Base-by-base conservation (phyloP, 2,113 vertebrate species). In the Crotalus tigris region DNA sequence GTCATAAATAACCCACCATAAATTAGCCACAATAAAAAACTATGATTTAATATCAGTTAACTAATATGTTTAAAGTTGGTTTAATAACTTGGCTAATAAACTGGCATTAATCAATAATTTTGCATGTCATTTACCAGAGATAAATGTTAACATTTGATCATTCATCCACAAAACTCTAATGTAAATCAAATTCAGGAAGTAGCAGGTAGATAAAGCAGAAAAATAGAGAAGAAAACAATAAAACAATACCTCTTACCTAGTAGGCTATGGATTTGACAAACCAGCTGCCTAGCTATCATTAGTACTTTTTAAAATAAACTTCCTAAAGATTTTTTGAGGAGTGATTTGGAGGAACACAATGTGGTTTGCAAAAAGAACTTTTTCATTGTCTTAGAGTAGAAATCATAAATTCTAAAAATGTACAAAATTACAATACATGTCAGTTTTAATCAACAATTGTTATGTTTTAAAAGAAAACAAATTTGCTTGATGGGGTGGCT, bases 251-350 rank as follows among this genome's bases (percentile, higher is more conserved):
- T 55, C 59, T 93, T 93, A 93, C 85, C 61, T 93, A 90, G 90
- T 90, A 93, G 92, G 46, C 92, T 93, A 89, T 86, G n/a, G 75
- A 90, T 90, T 93, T 93, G 92, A 93, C 92, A 93, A 21, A 90
- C 92, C 88, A 93, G 92, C 69, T 93, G 75, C 81, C 92, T 90
- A 54, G 81, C 89, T 90, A 93, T 93, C n/a, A 86, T 90, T 87
- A 90, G 46, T n/a, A 54, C 13, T 64, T 93, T 93, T 90, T 93
- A 46, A 87, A 87, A 93, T 87, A 93, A 81, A 57, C 57, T 90
- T 93, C 92, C 86, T 57, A 93, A 64, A 87, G 54, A 64, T 54
- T 57, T 93, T 90, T 87, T 87, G n/a, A 93, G 88, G 8, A 92
- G 89, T 85, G 90, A 29, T 21, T 1, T 10, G 54, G 21, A 89